phyloP scores from a whole-genome alignment of 1,140 invertebrate species.

The Acromyrmex echinatior region DNA sequence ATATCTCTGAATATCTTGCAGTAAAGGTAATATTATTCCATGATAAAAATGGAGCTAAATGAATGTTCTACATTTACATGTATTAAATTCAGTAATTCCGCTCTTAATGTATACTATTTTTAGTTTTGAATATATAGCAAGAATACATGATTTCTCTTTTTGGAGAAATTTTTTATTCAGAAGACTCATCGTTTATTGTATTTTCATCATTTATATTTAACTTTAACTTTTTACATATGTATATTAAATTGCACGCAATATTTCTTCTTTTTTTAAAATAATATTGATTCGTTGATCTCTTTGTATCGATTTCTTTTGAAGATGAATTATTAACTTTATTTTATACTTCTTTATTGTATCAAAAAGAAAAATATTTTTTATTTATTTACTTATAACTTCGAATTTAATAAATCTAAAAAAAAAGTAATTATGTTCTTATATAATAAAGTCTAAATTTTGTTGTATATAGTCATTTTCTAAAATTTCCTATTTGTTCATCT shows the following conservation, averaged over 20 bases:
- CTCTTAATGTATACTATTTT: constrained; percentile 1
- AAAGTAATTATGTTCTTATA: neutral
- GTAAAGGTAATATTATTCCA: constrained; percentile 12
- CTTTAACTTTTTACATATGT: neutral
- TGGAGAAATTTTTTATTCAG: neutral
- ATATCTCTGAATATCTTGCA: constrained; percentile 8
- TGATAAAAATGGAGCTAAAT: constrained; percentile 14
- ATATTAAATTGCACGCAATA: neutral
- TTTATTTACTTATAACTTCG: neutral
- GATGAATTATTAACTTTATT: neutral
- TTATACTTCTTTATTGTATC: neutral
- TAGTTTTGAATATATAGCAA: constrained; percentile 19
- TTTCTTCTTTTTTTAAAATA: neutral
- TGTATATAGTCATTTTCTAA: neutral
- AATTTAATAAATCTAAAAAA: neutral
- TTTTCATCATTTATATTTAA: neutral
- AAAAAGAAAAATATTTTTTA: neutral
- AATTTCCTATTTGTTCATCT: neutral
- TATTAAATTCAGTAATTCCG: constrained; percentile 7
- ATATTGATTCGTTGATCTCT: too few species aligned
- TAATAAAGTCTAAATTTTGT: neutral
- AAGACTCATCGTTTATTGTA: constrained; percentile 1
- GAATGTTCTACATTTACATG: constrained; percentile 24
- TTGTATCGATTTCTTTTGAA: neutral
- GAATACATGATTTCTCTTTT: constrained; percentile 17